A percentile compares a stretch with the other conserved stretches of the same genome.
These are phyloP conservation scores for Erebia ligea DNA, from an alignment of 2,888 invertebrate species.

Conservation along the genomic window DNA sequence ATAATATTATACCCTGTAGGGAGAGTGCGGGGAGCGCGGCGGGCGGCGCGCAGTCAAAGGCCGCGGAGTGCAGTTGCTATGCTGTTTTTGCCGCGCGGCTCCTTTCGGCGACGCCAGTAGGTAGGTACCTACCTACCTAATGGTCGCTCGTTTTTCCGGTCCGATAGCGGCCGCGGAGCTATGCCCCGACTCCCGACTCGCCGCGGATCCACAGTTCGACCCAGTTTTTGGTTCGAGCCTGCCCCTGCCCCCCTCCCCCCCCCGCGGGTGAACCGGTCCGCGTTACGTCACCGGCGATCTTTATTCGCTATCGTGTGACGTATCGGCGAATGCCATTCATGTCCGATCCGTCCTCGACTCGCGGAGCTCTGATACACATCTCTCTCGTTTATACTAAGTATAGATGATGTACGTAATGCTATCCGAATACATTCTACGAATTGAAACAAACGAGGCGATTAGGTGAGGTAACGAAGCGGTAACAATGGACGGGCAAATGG, in stretches of 20 bases:
- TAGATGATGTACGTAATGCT: neutral
- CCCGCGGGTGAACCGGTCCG: conserved; percentile 46
- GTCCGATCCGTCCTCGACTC: conserved; percentile 3
- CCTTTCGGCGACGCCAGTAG: conserved; percentile 62
- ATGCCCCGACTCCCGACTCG: conserved; percentile 48
- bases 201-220: conserved; percentile 48
- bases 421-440: neutral
- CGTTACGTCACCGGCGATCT: conserved; percentile 44
- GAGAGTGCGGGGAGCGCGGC: too few species aligned
- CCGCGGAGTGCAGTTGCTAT: neutral
- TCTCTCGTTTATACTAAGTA: conserved; percentile 45
- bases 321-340: conserved; percentile 32
- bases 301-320: conserved; percentile 14
- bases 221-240: conserved; percentile 54
- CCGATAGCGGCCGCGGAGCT: conserved; percentile 61
- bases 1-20: too few species aligned
- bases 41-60: neutral
- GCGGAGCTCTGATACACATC: conserved; percentile 36
- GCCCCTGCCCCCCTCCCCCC: conserved; percentile 24
- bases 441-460: conserved; percentile 2
- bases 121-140: too few species aligned
- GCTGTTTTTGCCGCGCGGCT: conserved; percentile 62
- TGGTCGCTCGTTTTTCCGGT: conserved; percentile 60
- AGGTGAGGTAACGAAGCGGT: conserved; percentile 1
- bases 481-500: neutral